Evolutionary conservation across 2,113 vertebrate species (phyloP), one percentile per base, ranked within the genome.

Genomic region (Malurus alboscapulatus): DNA sequence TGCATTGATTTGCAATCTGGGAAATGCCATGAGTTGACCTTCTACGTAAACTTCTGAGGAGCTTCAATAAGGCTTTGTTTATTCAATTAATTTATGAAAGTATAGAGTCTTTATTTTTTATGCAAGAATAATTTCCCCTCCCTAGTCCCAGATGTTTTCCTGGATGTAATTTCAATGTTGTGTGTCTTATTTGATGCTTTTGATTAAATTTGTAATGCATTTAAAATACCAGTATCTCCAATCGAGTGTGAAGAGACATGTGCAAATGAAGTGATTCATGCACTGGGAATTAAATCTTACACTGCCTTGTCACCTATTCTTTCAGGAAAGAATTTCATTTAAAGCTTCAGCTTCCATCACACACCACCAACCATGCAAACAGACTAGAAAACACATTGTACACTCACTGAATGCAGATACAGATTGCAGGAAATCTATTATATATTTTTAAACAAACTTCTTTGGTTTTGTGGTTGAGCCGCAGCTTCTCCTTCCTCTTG

Each of bases 181-280:
- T 69, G 27, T 82, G 42, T n/a, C 75, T 79, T 69, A 58, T 62
- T 93, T 54, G 77, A 58, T 77, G 82, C 32, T 36, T 93, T 79
- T 95, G 84, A 95, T 95, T 94, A 89, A 94, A 91, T 93, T 69
- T 83, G 47, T 40, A 91, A 94, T 85, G 71, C 51, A 85, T 94
- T 95, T 91, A 85, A 85, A 94, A 76, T 93, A 93, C 51, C 94
- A 93, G 17, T 55, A 9, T 72, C 38, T 51, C 54, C 84, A 95
- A 73, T 87, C 78, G 83, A 96, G 81, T 79, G 66, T 55, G 69
- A 63, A 91, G 77, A 91, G 62, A 71, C 24, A 62, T 9, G 36
- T 87, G 91, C 86, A 93, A 95, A 96, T 83, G 34, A 94, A 91
- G 67, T 85, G 81, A 92, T 58, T 95, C 66, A 82, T 80, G 93